phyloP scores from a whole-genome alignment of 2,113 vertebrate genomes.

The human region GRCh38 chr18:27542501-27543000 shows the following conservation, averaged over 20 bases:
- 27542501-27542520: conserved; percentile 32
- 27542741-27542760: background rate
- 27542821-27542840: background rate
- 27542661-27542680: background rate
- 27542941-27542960: background rate
- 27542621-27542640: background rate
- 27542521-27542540: background rate
- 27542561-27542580: background rate
- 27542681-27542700: background rate
- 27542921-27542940: background rate
- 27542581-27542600: background rate
- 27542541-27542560: background rate
- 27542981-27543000: background rate
- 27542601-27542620: background rate
- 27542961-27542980: background rate
- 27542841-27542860: background rate
- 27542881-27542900: background rate
- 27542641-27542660: background rate
- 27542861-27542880: background rate
- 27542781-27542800: background rate
- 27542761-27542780: background rate
- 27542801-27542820: background rate
- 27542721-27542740: background rate
- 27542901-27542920: background rate
- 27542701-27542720: background rate